Conservation (phyloP, 2,888 invertebrate genomes). For the Tipula vernalis region DNA sequence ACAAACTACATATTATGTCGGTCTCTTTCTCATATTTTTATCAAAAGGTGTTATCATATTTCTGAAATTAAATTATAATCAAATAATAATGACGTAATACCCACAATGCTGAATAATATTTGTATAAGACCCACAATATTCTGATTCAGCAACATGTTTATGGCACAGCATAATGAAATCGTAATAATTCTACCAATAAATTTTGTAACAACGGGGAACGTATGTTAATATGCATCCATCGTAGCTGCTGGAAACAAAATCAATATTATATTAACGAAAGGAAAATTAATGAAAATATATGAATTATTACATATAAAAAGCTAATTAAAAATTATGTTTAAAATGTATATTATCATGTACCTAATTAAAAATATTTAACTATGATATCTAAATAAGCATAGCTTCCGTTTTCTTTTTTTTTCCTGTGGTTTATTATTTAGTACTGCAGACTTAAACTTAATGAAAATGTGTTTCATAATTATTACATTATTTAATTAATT, state of each 20-base stretch:
- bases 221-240: neutral
- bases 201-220: neutral
- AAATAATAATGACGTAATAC: too few relatives aligned
- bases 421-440: too few relatives aligned
- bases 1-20: too few relatives aligned
- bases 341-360: neutral
- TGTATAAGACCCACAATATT: too few relatives aligned
- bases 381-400: too few relatives aligned
- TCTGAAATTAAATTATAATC: too few relatives aligned
- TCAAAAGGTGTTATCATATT: too few relatives aligned
- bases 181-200: neutral
- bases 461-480: neutral
- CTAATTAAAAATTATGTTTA: neutral
- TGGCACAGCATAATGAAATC: neutral
- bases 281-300: neutral
- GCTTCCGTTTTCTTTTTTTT: too few relatives aligned
- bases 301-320: neutral
- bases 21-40: too few relatives aligned
- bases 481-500: neutral
- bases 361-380: too few relatives aligned
- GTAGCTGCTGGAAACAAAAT: neutral
- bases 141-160: neutral
- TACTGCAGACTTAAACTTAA: too few relatives aligned
- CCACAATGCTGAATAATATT: too few relatives aligned
- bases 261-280: neutral